phyloP scores from a whole-genome alignment of 2,888 invertebrate genomes.

The Macaria liturata region DNA sequence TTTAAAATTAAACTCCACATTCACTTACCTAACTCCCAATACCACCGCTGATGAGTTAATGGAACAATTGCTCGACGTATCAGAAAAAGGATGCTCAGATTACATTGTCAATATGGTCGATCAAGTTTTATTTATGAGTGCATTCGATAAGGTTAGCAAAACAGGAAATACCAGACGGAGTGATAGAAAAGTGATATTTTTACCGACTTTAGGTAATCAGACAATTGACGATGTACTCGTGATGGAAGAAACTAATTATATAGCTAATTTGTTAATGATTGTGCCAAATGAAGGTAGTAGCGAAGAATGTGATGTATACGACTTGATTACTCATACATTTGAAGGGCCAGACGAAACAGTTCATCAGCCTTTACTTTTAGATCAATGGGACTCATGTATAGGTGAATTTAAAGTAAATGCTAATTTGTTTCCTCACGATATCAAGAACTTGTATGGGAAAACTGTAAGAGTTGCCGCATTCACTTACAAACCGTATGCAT shows the following conservation, averaged over 20 bases:
- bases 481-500: constrained; percentile 83
- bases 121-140: constrained; percentile 60
- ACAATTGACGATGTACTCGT: constrained; percentile 48
- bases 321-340: constrained; percentile 71
- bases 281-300: constrained; percentile 36
- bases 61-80: constrained; percentile 51
- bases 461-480: constrained; percentile 79
- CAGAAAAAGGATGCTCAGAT: constrained; percentile 76
- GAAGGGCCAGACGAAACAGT: constrained; percentile 50
- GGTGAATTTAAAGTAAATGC: constrained; percentile 51
- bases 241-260: constrained; percentile 55
- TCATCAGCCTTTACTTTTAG: constrained; percentile 54
- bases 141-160: constrained; percentile 65
- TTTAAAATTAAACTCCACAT: constrained; percentile 41
- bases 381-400: constrained; percentile 67
- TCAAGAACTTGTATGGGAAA: constrained; percentile 72
- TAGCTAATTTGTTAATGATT: constrained; percentile 64
- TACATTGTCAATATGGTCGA: constrained; percentile 64
- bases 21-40: constrained; percentile 47
- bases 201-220: constrained; percentile 47
- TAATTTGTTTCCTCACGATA: constrained; percentile 76
- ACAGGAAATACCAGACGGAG: constrained; percentile 68
- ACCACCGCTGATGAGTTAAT: constrained; percentile 40
- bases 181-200: constrained; percentile 68
- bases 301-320: constrained; percentile 47